Conservation (phyloP, 2,113 vertebrate species). For the Vulpes lagopus region DNA sequence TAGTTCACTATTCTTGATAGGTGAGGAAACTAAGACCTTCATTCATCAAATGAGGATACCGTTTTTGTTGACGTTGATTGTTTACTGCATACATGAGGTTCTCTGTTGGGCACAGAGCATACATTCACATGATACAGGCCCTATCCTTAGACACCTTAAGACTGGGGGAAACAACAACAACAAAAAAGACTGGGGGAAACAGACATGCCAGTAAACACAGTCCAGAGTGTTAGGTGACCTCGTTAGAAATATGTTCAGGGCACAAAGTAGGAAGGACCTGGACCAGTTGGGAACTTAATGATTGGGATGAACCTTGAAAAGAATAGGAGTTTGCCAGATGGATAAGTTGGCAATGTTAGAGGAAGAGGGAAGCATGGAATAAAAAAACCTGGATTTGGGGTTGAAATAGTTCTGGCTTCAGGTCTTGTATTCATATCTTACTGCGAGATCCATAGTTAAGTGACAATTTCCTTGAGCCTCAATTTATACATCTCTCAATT, state of each 20-base stretch:
- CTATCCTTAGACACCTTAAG: neutral
- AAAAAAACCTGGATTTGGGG: neutral
- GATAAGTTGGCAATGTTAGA: neutral
- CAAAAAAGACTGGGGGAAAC: neutral
- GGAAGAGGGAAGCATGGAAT: neutral
- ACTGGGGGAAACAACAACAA: neutral
- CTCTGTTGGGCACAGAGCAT: neutral
- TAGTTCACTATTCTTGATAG: neutral
- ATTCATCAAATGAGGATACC: neutral
- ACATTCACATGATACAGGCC: neutral
- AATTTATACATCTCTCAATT: neutral
- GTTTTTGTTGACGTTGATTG: neutral
- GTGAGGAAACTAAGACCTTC: neutral
- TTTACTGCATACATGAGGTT: neutral
- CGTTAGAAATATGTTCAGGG: neutral
- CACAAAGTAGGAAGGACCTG: neutral
- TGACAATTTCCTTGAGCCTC: neutral
- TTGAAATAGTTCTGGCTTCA: neutral
- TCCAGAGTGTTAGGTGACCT: neutral
- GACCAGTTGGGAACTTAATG: neutral
- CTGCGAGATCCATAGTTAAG: neutral
- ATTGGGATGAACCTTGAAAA: conserved; percentile 29
- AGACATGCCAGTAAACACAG: neutral
- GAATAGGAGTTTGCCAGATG: neutral
- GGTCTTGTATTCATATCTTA: conserved; percentile 15